Percentiles rank a stretch among this genome's conserved stretches.
phyloP scores from a whole-genome alignment of 2,888 invertebrate genomes.

The Zele albiditarsus region DNA sequence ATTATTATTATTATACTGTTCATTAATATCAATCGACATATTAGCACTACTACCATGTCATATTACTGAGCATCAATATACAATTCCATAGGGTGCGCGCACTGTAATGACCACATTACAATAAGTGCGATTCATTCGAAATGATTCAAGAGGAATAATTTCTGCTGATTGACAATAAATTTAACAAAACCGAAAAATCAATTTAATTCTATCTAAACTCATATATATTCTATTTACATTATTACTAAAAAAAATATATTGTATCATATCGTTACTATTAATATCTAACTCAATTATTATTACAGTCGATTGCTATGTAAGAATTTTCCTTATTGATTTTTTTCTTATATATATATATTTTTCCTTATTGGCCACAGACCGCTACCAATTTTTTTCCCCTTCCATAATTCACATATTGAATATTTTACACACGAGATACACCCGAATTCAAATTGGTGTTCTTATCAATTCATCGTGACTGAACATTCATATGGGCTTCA shows the following conservation, averaged over 20 bases:
- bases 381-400: slow-evolving; percentile 17
- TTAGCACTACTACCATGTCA: slow-evolving; percentile 14
- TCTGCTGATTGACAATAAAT: not conserved
- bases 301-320: slow-evolving; percentile 8
- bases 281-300: not conserved
- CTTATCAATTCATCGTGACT: slow-evolving; percentile 23
- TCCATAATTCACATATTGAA: not conserved
- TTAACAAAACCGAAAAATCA: not conserved
- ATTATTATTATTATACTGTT: not conserved
- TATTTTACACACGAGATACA: slow-evolving; percentile 1
- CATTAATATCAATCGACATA: slow-evolving; percentile 11
- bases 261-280: not conserved
- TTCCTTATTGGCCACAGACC: not conserved
- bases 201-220: slow-evolving; percentile 4
- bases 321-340: not conserved
- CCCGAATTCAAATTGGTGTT: slow-evolving; percentile 1
- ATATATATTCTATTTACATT: slow-evolving; percentile 5
- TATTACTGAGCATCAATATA: slow-evolving; percentile 48
- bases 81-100: slow-evolving; percentile 51
- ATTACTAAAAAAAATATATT: slow-evolving; percentile 25
- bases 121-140: slow-evolving; percentile 38
- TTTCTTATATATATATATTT: not conserved
- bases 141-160: slow-evolving; percentile 36
- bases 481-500: slow-evolving; percentile 59
- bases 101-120: slow-evolving; percentile 20